Evolutionary conservation across 1,140 invertebrate genomes (phyloP), one percentile per base, ranked within the genome.

Genomic region (Drepana arcuata): DNA sequence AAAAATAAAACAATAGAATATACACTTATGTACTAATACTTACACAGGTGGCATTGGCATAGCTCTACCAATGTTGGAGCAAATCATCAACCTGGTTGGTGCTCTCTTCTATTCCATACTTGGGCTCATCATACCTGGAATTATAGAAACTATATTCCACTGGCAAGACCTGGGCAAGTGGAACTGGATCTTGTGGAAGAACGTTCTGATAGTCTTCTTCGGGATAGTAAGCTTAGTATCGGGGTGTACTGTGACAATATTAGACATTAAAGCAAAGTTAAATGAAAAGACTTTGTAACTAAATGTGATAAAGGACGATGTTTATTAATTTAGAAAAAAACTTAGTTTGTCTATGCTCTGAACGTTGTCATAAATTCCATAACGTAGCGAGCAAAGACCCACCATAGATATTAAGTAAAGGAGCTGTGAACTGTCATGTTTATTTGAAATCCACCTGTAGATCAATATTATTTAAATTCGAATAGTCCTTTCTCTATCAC

Each of bases 41-140:
- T n/a, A n/a, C n/a, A n/a, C 88, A 87, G 94, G 94, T 62, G 81
- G 85, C 7, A 79, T 97, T 12, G 94, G 93, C 0, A 84, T 89
- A 10, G 79, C 88, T 1, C 87, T 97, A 13, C 93, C 94, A 2
- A 86, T 93, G 57, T 83, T 98, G 37, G 94, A 94, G 41, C 86
- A 94, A 5, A 90, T 97, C 50, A 97, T 97, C 36, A 91, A 93
- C 24, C 81, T 96, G n/a, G 92, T 97, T 12, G 96, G 95, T 7
- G 91, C 96, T 0, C 74, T 96, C 23, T 92, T 92, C 63, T 93
- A 94, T 53, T 93, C 93, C 4, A 89, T 93, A 14, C 84, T 97
- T 4, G 94, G 96, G 15, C 75, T 89, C 2, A 91, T 95, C 31
- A 89, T 95, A 47, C 96, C 96, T 29, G 92, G 94, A 5, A 56